Evolutionary conservation across 2,797 vertebrate genomes (phyloP).

Genomic region (Mormyrops attenuatus): DNA sequence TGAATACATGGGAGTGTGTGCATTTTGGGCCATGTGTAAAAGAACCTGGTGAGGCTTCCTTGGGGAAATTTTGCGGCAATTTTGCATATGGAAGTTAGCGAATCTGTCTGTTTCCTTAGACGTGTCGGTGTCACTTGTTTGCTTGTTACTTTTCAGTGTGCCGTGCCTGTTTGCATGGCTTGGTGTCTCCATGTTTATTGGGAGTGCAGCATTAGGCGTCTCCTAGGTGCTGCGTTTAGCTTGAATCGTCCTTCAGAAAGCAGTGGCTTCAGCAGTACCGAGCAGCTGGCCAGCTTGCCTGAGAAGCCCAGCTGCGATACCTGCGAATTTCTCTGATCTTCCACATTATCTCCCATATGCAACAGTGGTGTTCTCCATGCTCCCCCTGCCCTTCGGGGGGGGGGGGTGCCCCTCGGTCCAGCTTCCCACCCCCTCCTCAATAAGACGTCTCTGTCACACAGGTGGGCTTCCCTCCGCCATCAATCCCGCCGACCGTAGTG

Average conservation of each 20-base stretch:
- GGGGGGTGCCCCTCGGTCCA: conserved; percentile 60
- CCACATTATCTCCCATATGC: neutral
- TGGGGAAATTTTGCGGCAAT: neutral
- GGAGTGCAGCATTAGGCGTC: neutral
- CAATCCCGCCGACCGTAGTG: conserved; percentile 66
- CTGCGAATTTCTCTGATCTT: neutral
- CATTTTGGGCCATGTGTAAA: neutral
- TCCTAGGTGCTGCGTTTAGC: neutral
- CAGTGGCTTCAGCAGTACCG: neutral
- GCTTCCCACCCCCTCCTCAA: conserved; percentile 55
- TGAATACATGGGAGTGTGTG: neutral
- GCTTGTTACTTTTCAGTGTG: neutral
- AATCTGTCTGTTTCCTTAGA: neutral
- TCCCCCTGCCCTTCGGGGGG: conserved; percentile 63
- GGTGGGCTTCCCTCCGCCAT: conserved; percentile 60
- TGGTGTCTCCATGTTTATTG: neutral
- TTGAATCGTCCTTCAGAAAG: neutral
- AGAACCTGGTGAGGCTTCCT: neutral
- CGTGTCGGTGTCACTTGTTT: neutral
- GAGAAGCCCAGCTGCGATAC: neutral
- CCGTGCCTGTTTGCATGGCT: neutral
- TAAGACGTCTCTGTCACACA: conserved; percentile 49
- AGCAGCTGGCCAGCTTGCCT: neutral
- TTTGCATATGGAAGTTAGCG: neutral
- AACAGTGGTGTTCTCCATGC: conserved; percentile 68